Conservation (phyloP, 2,797 vertebrate genomes). For the Periparus ater region DNA sequence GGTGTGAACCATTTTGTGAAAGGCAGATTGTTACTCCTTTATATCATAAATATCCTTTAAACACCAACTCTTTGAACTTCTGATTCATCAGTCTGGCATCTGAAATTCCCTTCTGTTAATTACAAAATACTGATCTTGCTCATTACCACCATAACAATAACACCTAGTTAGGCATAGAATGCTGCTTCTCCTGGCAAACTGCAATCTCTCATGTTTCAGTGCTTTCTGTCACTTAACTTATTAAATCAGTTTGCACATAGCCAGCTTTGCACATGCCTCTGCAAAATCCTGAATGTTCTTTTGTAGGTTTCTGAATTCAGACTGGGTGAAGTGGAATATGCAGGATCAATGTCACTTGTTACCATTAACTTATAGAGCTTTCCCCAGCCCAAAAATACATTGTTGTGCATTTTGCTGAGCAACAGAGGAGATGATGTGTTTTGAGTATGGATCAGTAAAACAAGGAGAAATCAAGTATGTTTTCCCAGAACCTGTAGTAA, state of each 20-base stretch:
- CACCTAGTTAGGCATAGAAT: background rate
- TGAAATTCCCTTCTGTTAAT: conserved; percentile 28
- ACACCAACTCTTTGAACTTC: conserved; percentile 15
- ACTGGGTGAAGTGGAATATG: background rate
- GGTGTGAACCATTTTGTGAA: conserved; percentile 9
- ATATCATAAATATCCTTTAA: background rate
- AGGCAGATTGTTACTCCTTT: background rate
- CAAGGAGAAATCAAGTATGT: background rate
- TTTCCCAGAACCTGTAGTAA: background rate
- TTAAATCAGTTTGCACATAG: background rate
- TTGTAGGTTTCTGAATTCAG: background rate
- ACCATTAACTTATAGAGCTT: background rate
- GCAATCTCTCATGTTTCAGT: background rate
- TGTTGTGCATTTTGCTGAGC: background rate
- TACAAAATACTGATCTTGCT: background rate
- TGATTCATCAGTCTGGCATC: conserved; percentile 10
- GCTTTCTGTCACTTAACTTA: background rate
- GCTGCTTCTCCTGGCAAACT: background rate
- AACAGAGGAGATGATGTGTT: background rate
- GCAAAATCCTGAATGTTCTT: background rate
- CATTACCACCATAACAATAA: background rate
- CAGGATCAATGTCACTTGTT: background rate
- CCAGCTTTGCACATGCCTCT: background rate
- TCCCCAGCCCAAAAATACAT: background rate
- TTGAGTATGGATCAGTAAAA: background rate